Conservation (phyloP, 2,113 vertebrate genomes). For the Procapra przewalskii region DNA sequence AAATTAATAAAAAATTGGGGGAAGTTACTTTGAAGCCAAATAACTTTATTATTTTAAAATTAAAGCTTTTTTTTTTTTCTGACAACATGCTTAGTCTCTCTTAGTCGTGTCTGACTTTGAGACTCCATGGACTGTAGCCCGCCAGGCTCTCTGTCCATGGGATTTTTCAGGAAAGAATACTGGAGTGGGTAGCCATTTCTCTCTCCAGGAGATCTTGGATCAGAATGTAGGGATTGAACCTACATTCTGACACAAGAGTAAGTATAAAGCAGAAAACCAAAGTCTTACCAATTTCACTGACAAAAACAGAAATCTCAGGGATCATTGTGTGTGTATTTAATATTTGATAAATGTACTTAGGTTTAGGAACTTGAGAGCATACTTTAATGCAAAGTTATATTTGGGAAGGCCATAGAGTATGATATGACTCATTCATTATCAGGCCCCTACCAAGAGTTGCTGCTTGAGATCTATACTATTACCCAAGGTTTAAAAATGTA, state of each 20-base stretch:
- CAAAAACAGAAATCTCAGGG: background rate
- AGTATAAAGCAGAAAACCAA: conserved; percentile 9
- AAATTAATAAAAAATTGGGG: background rate
- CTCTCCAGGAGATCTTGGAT: background rate
- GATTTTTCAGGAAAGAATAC: background rate
- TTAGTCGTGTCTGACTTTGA: background rate
- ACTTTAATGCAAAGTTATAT: background rate
- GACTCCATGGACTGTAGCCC: background rate
- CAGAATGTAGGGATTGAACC: background rate
- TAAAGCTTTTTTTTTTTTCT: background rate
- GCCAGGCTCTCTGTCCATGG: background rate
- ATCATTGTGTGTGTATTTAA: background rate
- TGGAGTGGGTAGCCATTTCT: background rate
- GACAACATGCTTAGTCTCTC: background rate
- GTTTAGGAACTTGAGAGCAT: background rate
- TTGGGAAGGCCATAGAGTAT: background rate
- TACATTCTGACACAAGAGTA: background rate
- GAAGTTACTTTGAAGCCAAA: background rate
- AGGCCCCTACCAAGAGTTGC: background rate
- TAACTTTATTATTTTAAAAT: background rate
- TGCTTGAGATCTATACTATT: background rate
- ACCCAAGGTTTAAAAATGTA: background rate
- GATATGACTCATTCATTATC: background rate
- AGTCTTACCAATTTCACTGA: background rate
- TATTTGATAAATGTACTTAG: background rate